Base-by-base conservation (phyloP, 2,113 vertebrate species). In the Pseudorasbora parva region DNA sequence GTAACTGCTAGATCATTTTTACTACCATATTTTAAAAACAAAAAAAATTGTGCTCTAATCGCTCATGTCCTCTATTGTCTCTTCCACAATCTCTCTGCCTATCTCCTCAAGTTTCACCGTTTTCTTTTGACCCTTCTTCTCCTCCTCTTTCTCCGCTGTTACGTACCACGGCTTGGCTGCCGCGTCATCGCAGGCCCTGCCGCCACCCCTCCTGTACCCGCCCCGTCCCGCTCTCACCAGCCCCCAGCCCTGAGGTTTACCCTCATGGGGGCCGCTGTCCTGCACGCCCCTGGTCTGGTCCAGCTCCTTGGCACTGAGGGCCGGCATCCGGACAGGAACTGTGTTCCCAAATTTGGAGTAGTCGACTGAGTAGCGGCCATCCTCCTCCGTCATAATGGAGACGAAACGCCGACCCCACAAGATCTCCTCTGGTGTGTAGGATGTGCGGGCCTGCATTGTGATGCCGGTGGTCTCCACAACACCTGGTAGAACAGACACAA, bases 271-370 rank as follows among this genome's bases (percentile, higher is more conserved):
- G 4, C 87, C 90, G 9, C 75, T 87, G 37, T 91, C 91, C 88
- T 92, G 93, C 47, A 92, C 84, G 0, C 94, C 94, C 4, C 90
- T 75, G 43, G 84, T 92, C 82, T 91, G 93, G 88, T 94, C 93
- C 84, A 95, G 91, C 87, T 95, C 94, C 71, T 93, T 93, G 78
- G 94, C 93, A 23, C 95, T 95, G 81, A 95, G 94, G 0, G 91
- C 88, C 0, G 95, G 86, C 92, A 95, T 95, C 45, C 90, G 90
- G 11, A 95, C 89, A 0, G 92, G 91, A 0, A 93, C 91, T 0
- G 95, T 96, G 88, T 96, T 96, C 6, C 95, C 95, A 1, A 96
- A 96, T 89, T 96, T 96, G n/a, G 95, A 95, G 88, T 96, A 96
- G 85, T 96, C 93, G 1, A 95, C 93, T 0, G 93, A 94, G 89